Percentiles rank a stretch among this genome's conserved stretches.
phyloP scores from a whole-genome alignment of 2,797 vertebrate species.

The Salarias fasciatus region DNA sequence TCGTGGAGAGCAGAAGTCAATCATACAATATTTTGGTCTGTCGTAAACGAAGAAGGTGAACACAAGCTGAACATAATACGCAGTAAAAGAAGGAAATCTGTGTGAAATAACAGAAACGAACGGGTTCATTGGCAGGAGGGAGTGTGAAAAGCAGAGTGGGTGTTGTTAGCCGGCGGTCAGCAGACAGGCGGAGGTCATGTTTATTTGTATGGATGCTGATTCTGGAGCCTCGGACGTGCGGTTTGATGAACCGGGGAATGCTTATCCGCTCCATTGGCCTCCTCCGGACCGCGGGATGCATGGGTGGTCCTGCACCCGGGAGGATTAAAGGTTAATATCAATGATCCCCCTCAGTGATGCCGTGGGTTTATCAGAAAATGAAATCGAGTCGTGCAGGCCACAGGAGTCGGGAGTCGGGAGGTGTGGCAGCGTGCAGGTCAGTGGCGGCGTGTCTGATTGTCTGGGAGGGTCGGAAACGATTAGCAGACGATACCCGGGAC shows the following conservation, averaged over 20 bases:
- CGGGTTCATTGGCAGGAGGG: no score
- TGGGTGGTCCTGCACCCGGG: slow-evolving; percentile 18
- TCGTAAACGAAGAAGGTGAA: no score
- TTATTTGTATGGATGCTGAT: slow-evolving; percentile 16
- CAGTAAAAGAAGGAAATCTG: no score
- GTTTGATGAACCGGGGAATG: slow-evolving; percentile 7
- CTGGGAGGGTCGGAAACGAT: slow-evolving; percentile 25
- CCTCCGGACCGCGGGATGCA: slow-evolving; percentile 29
- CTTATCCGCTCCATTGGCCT: slow-evolving; percentile 22
- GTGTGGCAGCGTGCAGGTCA: background rate
- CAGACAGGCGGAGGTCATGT: slow-evolving; percentile 35
- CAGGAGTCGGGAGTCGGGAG: background rate
- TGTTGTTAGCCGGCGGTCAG: slow-evolving; percentile 33
- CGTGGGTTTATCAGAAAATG: slow-evolving; percentile 32
- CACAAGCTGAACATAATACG: no score
- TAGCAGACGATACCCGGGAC: no score
- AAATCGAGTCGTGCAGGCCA: slow-evolving; percentile 14
- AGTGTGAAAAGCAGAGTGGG: slow-evolving; percentile 12
- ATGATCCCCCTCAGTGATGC: background rate
- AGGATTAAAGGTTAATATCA: background rate
- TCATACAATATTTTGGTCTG: no score
- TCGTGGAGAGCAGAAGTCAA: no score
- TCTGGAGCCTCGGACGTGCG: slow-evolving; percentile 20
- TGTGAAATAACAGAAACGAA: background rate
- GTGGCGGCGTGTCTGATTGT: background rate